These are phyloP conservation scores for Anabas testudineus DNA, from an alignment of 2,797 vertebrate species.

Conservation along the genomic window DNA sequence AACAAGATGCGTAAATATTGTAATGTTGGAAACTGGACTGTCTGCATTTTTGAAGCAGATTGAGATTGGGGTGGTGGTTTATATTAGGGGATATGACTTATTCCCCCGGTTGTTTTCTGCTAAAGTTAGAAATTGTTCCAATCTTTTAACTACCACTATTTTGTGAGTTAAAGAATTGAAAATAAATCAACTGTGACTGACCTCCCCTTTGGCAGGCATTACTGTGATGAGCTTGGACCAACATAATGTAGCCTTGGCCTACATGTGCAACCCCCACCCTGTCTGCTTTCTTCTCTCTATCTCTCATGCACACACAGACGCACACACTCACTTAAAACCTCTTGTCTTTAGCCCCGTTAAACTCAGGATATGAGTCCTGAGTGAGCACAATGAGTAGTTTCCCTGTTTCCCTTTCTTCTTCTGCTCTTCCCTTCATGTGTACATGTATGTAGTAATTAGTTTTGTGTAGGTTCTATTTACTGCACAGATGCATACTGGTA, in stretches of 20 bases:
- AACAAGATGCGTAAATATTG: constrained; percentile 57
- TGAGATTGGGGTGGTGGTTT: constrained; percentile 1
- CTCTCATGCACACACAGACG: constrained; percentile 24
- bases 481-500: background rate
- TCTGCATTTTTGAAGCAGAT: constrained; percentile 23
- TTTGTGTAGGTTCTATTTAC: background rate
- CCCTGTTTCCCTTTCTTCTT: constrained; percentile 29
- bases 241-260: constrained; percentile 47
- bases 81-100: background rate
- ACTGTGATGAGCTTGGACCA: constrained; percentile 11
- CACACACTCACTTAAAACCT: constrained; percentile 39
- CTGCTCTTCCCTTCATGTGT: constrained; percentile 20
- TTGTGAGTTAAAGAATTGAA: constrained; percentile 1
- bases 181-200: constrained; percentile 15
- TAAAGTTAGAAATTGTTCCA: background rate
- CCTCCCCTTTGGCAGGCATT: constrained; percentile 3
- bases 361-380: constrained; percentile 69
- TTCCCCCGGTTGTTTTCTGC: background rate
- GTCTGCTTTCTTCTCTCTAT: constrained; percentile 1
- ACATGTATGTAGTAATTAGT: background rate
- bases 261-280: constrained; percentile 37
- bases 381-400: constrained; percentile 60
- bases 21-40: constrained; percentile 32
- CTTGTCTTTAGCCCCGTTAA: constrained; percentile 63
- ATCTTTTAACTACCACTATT: background rate